phyloP scores from a whole-genome alignment of 2,113 vertebrate genomes.

The Calyptommatus sinebrachiatus region DNA sequence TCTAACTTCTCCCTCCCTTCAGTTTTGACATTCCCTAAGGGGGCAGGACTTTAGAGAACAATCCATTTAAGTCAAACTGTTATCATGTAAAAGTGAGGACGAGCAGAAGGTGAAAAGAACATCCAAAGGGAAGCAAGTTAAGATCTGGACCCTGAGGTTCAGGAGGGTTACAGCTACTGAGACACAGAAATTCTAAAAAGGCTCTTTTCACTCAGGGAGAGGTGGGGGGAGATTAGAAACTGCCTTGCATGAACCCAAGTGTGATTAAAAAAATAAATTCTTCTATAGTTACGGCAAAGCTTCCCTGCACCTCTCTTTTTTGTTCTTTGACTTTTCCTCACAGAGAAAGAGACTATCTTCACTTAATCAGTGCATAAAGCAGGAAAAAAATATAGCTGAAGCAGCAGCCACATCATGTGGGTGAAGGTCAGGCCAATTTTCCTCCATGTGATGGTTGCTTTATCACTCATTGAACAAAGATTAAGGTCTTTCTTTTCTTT shows the following conservation, averaged over 20 bases:
- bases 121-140: conserved; percentile 71
- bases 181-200: conserved; percentile 76
- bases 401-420: conserved; percentile 68
- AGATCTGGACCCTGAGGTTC: conserved; percentile 65
- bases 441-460: conserved; percentile 74
- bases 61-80: conserved; percentile 66
- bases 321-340: conserved; percentile 79
- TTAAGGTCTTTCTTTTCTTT: conserved; percentile 74
- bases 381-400: conserved; percentile 75
- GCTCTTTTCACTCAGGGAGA: conserved; percentile 51
- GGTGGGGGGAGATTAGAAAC: conserved; percentile 73
- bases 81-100: conserved; percentile 64
- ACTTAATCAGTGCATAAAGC: conserved; percentile 76
- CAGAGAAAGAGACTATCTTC: conserved; percentile 77
- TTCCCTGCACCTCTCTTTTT: conserved; percentile 73
- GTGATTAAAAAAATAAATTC: conserved; percentile 80
- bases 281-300: conserved; percentile 76
- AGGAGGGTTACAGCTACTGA: conserved; percentile 61
- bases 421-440: conserved; percentile 83
- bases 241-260: conserved; percentile 77
- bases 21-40: conserved; percentile 61
- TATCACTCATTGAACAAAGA: conserved; percentile 78
- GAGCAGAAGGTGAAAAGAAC: conserved; percentile 57
- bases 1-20: conserved; percentile 63
- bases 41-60: conserved; percentile 62